Base-by-base conservation (phyloP, 2,113 vertebrate genomes). In the Aptenodytes forsteri region DNA sequence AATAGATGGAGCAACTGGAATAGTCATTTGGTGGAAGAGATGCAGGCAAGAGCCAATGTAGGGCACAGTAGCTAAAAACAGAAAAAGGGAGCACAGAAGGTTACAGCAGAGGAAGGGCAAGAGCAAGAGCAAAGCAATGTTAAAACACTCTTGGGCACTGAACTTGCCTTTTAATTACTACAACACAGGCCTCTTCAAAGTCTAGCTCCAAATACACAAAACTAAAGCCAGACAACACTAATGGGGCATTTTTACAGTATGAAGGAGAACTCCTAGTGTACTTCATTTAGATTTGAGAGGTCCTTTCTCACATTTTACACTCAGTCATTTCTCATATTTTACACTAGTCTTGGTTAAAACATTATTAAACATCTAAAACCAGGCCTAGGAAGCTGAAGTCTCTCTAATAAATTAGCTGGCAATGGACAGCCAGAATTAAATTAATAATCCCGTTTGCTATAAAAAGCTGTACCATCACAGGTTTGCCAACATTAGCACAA, bases 31-130 rank as follows among this genome's bases (percentile, higher is more conserved):
- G 72, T 77, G 56, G 47, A 90, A 83, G 46, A 89, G 44, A 84
- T 44, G 50, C 59, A 89, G 61, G 36, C 26, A 59, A 88, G 50
- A 91, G 38, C 26, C 66, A 62, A 94, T 92, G 94, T 95, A 97
- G 94, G 97, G n/a, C 85, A 66, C 75, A 92, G 56, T 11, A 92
- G 83, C 95, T 93, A 90, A 95, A 81, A 93, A 71, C 67, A 92
- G 84, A 58, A 85, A 95, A 94, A 77, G 82, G 32, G 64, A 92
- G 42, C 94, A 93, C 76, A 94, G 87, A 90, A 93, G 89, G 93
- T 92, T 87, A 96, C 26, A 85, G 71, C 56, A 91, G 66, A 90
- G 9, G 29, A 96, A 94, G 70, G 91, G 26, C 87, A 93, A 93
- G 62, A 93, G 36, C 46, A 65, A 72, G 80, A 94, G 54, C 50